These are phyloP conservation scores for Metaphire vulgaris DNA, from an alignment of 1,140 invertebrate genomes.

Conservation along the genomic window DNA sequence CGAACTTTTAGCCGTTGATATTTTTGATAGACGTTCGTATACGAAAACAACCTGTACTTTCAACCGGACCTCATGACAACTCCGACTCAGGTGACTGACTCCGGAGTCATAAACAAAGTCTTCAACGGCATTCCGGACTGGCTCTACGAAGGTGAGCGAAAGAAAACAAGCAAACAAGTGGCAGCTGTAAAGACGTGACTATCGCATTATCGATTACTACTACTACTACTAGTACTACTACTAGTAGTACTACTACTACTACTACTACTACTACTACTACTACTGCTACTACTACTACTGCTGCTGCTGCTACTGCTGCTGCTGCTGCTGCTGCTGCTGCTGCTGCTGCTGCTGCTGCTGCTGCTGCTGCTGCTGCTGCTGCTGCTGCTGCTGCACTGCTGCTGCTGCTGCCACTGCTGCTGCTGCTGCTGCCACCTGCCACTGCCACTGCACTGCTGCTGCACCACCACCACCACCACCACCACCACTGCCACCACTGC, in stretches of 20 bases:
- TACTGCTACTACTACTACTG: too few relatives aligned
- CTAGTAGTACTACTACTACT: too few relatives aligned
- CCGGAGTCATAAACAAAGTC: not conserved
- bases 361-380: not conserved
- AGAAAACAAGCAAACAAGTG: too few relatives aligned
- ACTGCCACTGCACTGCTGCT: not conserved
- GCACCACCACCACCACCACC: not conserved
- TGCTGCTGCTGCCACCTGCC: not conserved
- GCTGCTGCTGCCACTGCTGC: not conserved
- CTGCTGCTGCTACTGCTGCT: too few relatives aligned
- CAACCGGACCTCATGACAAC: conserved; percentile 52
- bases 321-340: not conserved
- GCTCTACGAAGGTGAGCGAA: conserved; percentile 24
- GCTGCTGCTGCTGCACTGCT: not conserved
- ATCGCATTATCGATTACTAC: too few relatives aligned
- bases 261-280: too few relatives aligned
- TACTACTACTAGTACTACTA: too few relatives aligned
- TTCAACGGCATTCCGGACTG: conserved; percentile 20
- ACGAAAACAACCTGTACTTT: conserved; percentile 85
- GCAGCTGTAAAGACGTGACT: too few relatives aligned
- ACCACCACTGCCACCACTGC: not conserved
- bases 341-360: not conserved
- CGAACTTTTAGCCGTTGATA: too few relatives aligned
- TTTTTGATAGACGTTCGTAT: conserved; percentile 62
- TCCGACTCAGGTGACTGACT: conserved; percentile 8